Evolutionary conservation across 2,113 vertebrate species (phyloP).

Genomic region (Falcunculus frontatus): DNA sequence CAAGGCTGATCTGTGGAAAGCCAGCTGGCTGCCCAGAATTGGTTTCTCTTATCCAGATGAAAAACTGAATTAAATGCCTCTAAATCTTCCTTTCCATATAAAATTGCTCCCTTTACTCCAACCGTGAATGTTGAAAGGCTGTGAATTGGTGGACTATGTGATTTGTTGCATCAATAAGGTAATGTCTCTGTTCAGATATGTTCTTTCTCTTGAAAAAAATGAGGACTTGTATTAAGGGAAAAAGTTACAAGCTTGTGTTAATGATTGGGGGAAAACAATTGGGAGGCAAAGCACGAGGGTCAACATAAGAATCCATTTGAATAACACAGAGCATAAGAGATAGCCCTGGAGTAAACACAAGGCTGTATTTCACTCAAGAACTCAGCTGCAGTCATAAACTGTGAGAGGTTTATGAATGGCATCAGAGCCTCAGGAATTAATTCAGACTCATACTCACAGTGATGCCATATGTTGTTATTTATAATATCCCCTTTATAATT

Average conservation of each 20-base stretch:
- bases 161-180: constrained; percentile 13
- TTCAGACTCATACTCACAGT: background rate
- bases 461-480: constrained; percentile 58
- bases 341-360: constrained; percentile 44
- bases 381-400: constrained; percentile 57
- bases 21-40: background rate
- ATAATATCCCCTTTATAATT: constrained; percentile 44
- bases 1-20: background rate
- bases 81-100: constrained; percentile 14
- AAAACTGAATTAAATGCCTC: background rate
- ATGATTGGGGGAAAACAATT: background rate
- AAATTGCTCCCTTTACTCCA: background rate
- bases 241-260: background rate
- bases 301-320: constrained; percentile 40
- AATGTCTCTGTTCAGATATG: background rate
- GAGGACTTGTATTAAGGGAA: background rate
- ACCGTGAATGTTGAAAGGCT: constrained; percentile 9
- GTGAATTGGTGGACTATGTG: background rate
- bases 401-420: constrained; percentile 52
- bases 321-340: constrained; percentile 45
- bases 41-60: background rate
- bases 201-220: background rate
- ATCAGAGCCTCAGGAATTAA: constrained; percentile 36
- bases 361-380: constrained; percentile 56
- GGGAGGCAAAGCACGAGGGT: constrained; percentile 8